Conservation (phyloP, 2,797 vertebrate species). For the Chloroceryle inda region DNA sequence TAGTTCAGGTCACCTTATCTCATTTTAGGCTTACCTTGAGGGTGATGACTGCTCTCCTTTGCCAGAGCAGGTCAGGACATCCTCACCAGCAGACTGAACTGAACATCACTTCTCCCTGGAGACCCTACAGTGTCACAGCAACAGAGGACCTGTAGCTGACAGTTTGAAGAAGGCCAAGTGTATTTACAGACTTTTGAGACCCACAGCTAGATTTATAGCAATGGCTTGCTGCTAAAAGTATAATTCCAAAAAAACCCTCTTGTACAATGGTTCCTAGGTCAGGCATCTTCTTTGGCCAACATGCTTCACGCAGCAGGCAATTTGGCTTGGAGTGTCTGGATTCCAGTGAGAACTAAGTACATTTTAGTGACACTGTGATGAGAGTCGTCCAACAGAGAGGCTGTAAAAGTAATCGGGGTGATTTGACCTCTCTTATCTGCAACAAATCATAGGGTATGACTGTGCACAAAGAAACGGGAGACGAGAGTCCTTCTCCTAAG, state of each 20-base stretch:
- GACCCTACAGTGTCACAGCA: background rate
- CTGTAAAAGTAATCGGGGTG: background rate
- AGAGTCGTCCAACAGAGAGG: background rate
- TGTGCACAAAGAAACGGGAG: background rate
- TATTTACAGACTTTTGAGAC: background rate
- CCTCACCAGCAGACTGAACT: background rate
- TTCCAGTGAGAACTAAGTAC: background rate
- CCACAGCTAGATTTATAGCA: background rate
- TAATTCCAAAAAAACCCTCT: background rate
- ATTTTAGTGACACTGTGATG: background rate
- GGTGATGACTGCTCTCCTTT: background rate
- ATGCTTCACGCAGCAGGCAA: background rate
- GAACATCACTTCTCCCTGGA: background rate
- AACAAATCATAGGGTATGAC: background rate
- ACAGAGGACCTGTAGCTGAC: background rate
- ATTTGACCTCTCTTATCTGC: conserved; percentile 17
- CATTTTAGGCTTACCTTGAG: background rate
- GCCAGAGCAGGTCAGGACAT: background rate
- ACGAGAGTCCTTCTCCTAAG: background rate
- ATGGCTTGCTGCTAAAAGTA: background rate
- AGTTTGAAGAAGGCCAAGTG: background rate
- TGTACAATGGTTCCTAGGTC: background rate
- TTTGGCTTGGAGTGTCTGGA: background rate
- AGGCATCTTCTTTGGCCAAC: background rate
- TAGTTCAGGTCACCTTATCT: background rate